These are phyloP conservation scores for Philaenus spumarius DNA, from an alignment of 1,140 invertebrate species.

Conservation along the genomic window DNA sequence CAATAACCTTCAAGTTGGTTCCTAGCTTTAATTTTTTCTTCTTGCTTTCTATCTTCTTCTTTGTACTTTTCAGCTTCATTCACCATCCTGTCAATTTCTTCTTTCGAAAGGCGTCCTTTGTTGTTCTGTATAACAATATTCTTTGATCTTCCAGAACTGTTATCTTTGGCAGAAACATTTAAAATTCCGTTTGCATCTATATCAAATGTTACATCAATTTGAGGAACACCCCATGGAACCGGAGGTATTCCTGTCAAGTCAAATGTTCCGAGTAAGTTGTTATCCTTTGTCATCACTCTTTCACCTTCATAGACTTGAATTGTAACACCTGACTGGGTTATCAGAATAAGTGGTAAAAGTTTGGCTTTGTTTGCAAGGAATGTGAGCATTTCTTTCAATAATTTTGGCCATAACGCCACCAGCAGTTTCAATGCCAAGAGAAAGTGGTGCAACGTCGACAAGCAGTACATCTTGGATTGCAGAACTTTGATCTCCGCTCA, in stretches of 20 bases:
- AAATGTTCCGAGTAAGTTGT: constrained; percentile 70
- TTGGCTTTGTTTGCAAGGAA: constrained; percentile 47
- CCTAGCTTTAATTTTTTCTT: constrained; percentile 57
- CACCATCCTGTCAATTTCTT: constrained; percentile 76
- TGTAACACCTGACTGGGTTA: constrained; percentile 61
- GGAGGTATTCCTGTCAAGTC: constrained; percentile 69
- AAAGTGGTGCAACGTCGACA: constrained; percentile 48
- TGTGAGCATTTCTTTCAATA: constrained; percentile 47
- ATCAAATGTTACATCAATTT: constrained; percentile 72
- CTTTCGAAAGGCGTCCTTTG: constrained; percentile 66
- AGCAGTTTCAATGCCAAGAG: constrained; percentile 50
- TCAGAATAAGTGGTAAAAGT: constrained; percentile 49
- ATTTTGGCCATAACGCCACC: constrained; percentile 51
- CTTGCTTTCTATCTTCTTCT: constrained; percentile 52
- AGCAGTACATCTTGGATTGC: constrained; percentile 50
- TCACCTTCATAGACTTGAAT: constrained; percentile 76
- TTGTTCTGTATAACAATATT: constrained; percentile 87
- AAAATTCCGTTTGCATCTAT: constrained; percentile 75
- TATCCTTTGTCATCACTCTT: constrained; percentile 70
- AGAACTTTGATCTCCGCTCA: constrained; percentile 48
- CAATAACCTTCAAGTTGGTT: constrained; percentile 81
- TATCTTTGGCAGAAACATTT: constrained; percentile 71
- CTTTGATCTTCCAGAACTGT: constrained; percentile 65
- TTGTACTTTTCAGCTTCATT: constrained; percentile 54
- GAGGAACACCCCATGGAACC: constrained; percentile 75